phyloP scores from a whole-genome alignment of 2,888 invertebrate species.

The Chrysolina haemoptera region DNA sequence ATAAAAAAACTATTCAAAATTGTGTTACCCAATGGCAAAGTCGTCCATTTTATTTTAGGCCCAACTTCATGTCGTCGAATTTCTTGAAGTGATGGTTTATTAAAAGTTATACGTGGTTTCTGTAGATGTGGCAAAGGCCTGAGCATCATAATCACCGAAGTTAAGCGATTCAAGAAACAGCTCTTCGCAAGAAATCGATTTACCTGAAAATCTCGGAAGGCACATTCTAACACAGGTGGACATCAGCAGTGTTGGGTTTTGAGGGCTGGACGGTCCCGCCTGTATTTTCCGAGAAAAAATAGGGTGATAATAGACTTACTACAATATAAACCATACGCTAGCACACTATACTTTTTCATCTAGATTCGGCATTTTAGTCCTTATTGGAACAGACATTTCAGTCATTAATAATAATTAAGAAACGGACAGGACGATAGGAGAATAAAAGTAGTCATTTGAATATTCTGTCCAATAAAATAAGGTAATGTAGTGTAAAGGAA shows the following conservation, averaged over 20 bases:
- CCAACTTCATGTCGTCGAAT: neutral
- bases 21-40: too few species aligned
- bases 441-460: too few species aligned
- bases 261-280: conserved; percentile 13
- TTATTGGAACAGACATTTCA: too few species aligned
- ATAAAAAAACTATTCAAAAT: too few species aligned
- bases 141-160: conserved; percentile 16
- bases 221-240: conserved; percentile 34
- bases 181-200: conserved; percentile 23
- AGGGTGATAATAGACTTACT: conserved; percentile 26
- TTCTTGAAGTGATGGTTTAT: neutral
- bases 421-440: too few species aligned
- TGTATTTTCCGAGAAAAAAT: conserved; percentile 29
- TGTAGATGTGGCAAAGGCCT: neutral
- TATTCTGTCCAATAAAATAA: too few species aligned
- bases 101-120: neutral
- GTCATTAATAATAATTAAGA: too few species aligned
- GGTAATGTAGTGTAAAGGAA: too few species aligned
- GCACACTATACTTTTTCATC: neutral
- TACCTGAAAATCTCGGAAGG: conserved; percentile 46
- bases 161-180: conserved; percentile 8
- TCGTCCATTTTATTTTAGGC: neutral
- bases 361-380: neutral
- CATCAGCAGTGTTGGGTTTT: conserved; percentile 21
- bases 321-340: conserved; percentile 14